Percentiles rank a stretch among this genome's conserved stretches.
These are phyloP conservation scores for Epinephelus cyanopodus DNA, from an alignment of 2,113 vertebrate genomes.

Conservation along the genomic window DNA sequence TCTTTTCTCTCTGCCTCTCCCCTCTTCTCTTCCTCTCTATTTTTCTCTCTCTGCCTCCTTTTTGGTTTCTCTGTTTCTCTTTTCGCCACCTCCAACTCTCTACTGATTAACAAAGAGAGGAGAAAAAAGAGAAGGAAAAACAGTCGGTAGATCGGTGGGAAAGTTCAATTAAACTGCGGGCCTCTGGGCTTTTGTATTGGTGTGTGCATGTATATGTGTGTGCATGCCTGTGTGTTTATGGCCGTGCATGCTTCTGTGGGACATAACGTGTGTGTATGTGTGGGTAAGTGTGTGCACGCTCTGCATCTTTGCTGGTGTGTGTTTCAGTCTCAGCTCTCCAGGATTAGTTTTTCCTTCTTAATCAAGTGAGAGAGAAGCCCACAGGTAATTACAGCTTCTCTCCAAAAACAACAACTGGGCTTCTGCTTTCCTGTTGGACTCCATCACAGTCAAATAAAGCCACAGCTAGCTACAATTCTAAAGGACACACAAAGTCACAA, in stretches of 20 bases:
- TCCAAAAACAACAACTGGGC: slow-evolving; percentile 61
- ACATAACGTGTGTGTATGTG: slow-evolving; percentile 17
- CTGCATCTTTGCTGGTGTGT: slow-evolving; percentile 60
- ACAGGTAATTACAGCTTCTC: slow-evolving; percentile 78
- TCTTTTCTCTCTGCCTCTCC: not conserved
- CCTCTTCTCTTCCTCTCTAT: slow-evolving; percentile 11
- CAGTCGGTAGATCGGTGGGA: slow-evolving; percentile 69
- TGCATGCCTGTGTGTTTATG: slow-evolving; percentile 29
- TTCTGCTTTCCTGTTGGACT: slow-evolving; percentile 57
- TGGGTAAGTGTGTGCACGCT: slow-evolving; percentile 6
- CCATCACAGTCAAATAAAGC: slow-evolving; percentile 47
- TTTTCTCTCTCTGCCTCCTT: slow-evolving; percentile 23
- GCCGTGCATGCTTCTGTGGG: not conserved
- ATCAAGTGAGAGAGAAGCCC: slow-evolving; percentile 76
- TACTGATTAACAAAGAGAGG: slow-evolving; percentile 61
- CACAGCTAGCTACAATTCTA: slow-evolving; percentile 7
- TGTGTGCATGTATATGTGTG: slow-evolving; percentile 30
- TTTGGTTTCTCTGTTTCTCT: slow-evolving; percentile 30
- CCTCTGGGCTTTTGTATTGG: slow-evolving; percentile 67
- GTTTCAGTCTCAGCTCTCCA: slow-evolving; percentile 64
- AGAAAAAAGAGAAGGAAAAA: slow-evolving; percentile 49
- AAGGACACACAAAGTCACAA: slow-evolving; percentile 44
- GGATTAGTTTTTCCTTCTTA: slow-evolving; percentile 78
- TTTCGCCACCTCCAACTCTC: slow-evolving; percentile 58
- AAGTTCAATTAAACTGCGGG: slow-evolving; percentile 80